Conservation (phyloP, 2,113 vertebrate genomes). For the Oncorhynchus mykiss region DNA sequence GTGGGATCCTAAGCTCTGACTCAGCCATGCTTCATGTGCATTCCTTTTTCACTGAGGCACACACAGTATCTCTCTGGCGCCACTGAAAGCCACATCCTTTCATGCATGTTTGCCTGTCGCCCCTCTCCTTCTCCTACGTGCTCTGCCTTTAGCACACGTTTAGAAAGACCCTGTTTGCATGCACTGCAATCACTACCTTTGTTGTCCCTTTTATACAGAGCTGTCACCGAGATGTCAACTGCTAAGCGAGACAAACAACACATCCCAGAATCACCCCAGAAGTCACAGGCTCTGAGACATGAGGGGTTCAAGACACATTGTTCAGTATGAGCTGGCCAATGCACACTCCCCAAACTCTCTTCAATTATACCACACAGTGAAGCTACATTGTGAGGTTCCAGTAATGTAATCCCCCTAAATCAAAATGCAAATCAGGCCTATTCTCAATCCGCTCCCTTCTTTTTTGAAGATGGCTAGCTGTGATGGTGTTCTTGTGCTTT, state of each 20-base stretch:
- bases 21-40: not conserved
- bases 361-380: conserved; percentile 6
- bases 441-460: not conserved
- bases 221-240: conserved; percentile 17
- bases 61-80: not conserved
- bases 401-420: not conserved
- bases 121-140: not conserved
- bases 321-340: not conserved
- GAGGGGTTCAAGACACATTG: conserved; percentile 11
- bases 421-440: conserved; percentile 6
- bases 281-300: not conserved
- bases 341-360: not conserved
- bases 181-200: conserved; percentile 20
- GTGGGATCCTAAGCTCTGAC: not conserved
- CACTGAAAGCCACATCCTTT: conserved; percentile 14
- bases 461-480: not conserved
- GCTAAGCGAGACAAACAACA: conserved; percentile 16
- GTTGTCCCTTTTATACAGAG: conserved; percentile 10
- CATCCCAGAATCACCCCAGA: not conserved
- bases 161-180: conserved; percentile 21
- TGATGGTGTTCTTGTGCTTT: no score
- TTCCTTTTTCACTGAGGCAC: not conserved
- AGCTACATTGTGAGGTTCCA: not conserved
- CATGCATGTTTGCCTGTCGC: conserved; percentile 8
- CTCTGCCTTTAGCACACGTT: conserved; percentile 2